Percentiles rank a stretch among this genome's conserved stretches.
Conservation (phyloP, 2,797 vertebrate species). For the Crocodylus rhombifer region DNA sequence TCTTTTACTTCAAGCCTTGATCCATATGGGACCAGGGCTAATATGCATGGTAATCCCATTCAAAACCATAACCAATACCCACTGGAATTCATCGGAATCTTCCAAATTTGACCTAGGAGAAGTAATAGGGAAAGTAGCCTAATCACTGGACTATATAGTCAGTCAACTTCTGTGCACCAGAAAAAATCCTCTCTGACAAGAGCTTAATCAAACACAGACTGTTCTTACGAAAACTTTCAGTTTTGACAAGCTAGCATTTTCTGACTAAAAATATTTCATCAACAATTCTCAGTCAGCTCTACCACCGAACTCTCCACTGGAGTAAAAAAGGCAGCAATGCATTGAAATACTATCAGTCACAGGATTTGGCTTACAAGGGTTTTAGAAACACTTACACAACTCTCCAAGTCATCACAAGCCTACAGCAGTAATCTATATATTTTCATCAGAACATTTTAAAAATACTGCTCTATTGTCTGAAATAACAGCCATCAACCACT, state of each 20-base stretch:
- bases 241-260: background rate
- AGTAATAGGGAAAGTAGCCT: background rate
- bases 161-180: background rate
- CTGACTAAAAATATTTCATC: background rate
- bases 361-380: background rate
- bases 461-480: background rate
- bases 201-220: background rate
- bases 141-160: background rate
- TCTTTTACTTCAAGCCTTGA: background rate
- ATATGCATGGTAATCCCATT: accelerated
- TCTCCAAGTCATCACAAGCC: background rate
- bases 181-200: background rate
- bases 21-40: background rate
- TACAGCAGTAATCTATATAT: background rate
- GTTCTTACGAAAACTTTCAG: background rate
- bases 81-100: background rate
- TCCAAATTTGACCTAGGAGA: background rate
- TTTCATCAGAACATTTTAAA: conserved; percentile 20
- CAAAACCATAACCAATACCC: background rate
- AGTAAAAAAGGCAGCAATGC: background rate
- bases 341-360: background rate
- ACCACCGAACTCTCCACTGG: background rate
- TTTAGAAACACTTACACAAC: background rate
- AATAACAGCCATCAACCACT: background rate
- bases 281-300: background rate